Evolutionary conservation across 2,888 invertebrate species (phyloP).

Genomic region (Cheilosia vernalis): DNA sequence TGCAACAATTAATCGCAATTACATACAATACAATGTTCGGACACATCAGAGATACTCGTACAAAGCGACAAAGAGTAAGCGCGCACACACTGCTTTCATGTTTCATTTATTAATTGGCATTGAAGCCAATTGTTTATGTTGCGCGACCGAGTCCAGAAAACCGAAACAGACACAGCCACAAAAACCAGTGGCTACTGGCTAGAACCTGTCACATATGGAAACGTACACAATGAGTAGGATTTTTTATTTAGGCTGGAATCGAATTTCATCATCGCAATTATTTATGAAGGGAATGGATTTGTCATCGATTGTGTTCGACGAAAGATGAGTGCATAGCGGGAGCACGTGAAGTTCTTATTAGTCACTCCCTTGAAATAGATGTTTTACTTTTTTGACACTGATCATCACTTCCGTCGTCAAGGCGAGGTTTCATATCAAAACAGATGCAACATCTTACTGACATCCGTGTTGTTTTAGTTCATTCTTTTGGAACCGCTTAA

Average conservation of each 20-base stretch:
- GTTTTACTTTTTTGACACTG: too few species aligned
- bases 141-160: constrained; percentile 45
- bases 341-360: background rate
- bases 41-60: constrained; percentile 19
- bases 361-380: background rate
- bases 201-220: constrained; percentile 29
- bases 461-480: too few species aligned
- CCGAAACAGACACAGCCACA: constrained; percentile 19
- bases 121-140: constrained; percentile 68
- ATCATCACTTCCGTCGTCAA: too few species aligned
- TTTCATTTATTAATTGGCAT: constrained; percentile 71
- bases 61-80: constrained; percentile 29
- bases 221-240: constrained; percentile 34
- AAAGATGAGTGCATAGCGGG: background rate
- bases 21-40: constrained; percentile 29
- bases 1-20: constrained; percentile 71
- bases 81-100: constrained; percentile 50
- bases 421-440: too few species aligned
- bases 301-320: background rate
- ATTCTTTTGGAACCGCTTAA: too few species aligned
- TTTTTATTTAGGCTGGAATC: constrained; percentile 31
- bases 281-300: background rate
- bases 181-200: constrained; percentile 55
- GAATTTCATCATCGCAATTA: constrained; percentile 5
- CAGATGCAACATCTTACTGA: too few species aligned